These are phyloP conservation scores for Seriola dumerili DNA, from an alignment of 2,113 vertebrate genomes.

Conservation along the genomic window DNA sequence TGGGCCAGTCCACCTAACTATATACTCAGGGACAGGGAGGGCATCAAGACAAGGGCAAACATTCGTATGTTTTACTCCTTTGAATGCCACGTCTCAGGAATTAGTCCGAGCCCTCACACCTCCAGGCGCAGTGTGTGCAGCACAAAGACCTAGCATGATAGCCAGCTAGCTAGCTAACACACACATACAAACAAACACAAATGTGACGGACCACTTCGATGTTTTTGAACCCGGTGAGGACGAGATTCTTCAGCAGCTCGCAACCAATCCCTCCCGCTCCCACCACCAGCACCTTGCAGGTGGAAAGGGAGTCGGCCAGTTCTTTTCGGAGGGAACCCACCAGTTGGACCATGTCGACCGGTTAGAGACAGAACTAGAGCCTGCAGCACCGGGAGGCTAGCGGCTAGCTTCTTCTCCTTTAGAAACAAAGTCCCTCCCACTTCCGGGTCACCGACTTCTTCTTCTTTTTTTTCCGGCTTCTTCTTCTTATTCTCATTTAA, in stretches of 20 bases:
- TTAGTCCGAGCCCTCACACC: conserved; percentile 27
- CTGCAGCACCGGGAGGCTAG: conserved; percentile 58
- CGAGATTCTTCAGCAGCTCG: conserved; percentile 95
- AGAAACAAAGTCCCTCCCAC: conserved; percentile 17
- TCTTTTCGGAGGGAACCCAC: conserved; percentile 89
- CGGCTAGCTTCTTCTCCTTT: conserved; percentile 49
- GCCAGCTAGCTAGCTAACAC: conserved; percentile 28
- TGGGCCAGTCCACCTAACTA: accelerated
- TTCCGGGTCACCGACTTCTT: conserved; percentile 30
- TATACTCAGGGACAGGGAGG: accelerated
- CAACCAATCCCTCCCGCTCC: conserved; percentile 97
- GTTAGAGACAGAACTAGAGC: conserved; percentile 42
- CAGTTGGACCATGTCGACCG: conserved; percentile 85
- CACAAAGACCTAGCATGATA: conserved; percentile 72
- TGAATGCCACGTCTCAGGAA: conserved; percentile 4
- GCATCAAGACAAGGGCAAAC: neutral
- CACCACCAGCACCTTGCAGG: conserved; percentile 90
- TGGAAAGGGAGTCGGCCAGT: conserved; percentile 89
- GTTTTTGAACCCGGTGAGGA: conserved; percentile 93
- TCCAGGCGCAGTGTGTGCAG: neutral
- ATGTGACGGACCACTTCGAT: conserved; percentile 92
- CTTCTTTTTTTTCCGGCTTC: neutral
- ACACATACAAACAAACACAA: conserved; percentile 58
- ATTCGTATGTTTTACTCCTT: neutral
- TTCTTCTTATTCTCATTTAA: too few relatives aligned